Evolutionary conservation across 2,797 vertebrate species (phyloP).

Genomic region (Myoxocephalus aenaeus): DNA sequence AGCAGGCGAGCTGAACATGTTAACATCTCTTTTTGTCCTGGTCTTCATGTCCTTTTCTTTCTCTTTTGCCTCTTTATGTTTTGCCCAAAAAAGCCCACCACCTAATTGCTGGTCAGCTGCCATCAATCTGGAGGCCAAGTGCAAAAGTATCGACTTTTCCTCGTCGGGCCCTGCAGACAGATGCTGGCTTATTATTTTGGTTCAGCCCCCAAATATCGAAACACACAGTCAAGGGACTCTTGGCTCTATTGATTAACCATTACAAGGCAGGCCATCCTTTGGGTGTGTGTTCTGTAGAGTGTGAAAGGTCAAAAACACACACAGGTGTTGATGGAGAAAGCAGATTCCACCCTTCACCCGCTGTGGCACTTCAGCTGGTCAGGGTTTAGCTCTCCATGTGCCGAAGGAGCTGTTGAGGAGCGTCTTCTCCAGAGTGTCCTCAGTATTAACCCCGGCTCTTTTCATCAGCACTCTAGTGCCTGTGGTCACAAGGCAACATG

Average conservation of each 20-base stretch:
- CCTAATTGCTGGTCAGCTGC: slow-evolving; percentile 51
- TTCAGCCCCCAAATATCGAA: slow-evolving; percentile 69
- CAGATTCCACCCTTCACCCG: slow-evolving; percentile 50
- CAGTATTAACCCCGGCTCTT: slow-evolving; percentile 30
- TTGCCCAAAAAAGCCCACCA: slow-evolving; percentile 44
- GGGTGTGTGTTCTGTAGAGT: slow-evolving; percentile 54
- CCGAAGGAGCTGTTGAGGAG: slow-evolving; percentile 45
- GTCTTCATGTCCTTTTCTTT: slow-evolving; percentile 35
- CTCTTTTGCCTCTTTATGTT: slow-evolving; percentile 37
- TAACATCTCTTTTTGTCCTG: slow-evolving; percentile 38
- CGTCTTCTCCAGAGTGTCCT: slow-evolving; percentile 10
- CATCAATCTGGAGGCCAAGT: slow-evolving; percentile 70
- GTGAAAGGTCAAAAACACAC: slow-evolving; percentile 63
- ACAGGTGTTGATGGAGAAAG: slow-evolving; percentile 57
- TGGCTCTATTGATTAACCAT: slow-evolving; percentile 81
- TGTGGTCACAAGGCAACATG: slow-evolving; percentile 33
- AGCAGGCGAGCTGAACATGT: slow-evolving; percentile 47
- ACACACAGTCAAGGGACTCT: slow-evolving; percentile 63
- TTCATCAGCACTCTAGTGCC: slow-evolving; percentile 44
- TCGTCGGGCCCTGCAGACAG: slow-evolving; percentile 68
- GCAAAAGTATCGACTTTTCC: slow-evolving; percentile 71
- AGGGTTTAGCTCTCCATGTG: slow-evolving; percentile 25
- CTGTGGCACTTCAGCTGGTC: slow-evolving; percentile 54
- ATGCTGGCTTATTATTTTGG: slow-evolving; percentile 69
- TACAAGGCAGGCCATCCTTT: slow-evolving; percentile 70